Evolutionary conservation across 2,113 vertebrate genomes (phyloP).

Genomic region (Collichthys lucidus): DNA sequence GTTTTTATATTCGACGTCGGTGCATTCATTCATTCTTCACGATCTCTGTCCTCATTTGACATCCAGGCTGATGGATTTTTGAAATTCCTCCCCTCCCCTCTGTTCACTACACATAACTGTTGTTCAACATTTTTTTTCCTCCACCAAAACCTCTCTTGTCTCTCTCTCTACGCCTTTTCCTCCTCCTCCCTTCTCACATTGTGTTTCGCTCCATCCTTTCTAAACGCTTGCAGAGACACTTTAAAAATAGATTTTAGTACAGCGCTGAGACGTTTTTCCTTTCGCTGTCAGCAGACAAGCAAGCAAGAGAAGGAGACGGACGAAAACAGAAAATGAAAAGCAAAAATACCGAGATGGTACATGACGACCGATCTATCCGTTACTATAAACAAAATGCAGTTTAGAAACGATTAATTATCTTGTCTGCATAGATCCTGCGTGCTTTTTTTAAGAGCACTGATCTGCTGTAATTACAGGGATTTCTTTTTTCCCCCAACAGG

Average conservation of each 20-base stretch:
- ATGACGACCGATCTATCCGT: background rate
- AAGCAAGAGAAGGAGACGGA: slow-evolving; percentile 1
- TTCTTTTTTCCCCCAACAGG: slow-evolving; percentile 51
- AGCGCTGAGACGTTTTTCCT: slow-evolving; percentile 21
- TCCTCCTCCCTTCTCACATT: slow-evolving; percentile 44
- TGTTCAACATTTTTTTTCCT: slow-evolving; percentile 32
- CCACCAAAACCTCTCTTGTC: slow-evolving; percentile 26
- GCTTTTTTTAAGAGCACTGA: slow-evolving; percentile 29
- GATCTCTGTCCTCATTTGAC: slow-evolving; percentile 40
- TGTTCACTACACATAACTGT: slow-evolving; percentile 38
- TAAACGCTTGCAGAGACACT: slow-evolving; percentile 36
- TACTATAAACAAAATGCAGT: slow-evolving; percentile 29
- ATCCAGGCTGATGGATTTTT: slow-evolving; percentile 65
- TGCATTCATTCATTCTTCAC: background rate
- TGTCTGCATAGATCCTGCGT: slow-evolving; percentile 43
- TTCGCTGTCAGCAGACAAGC: slow-evolving; percentile 14
- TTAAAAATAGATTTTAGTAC: slow-evolving; percentile 63
- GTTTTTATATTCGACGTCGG: background rate
- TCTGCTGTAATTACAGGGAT: slow-evolving; percentile 67
- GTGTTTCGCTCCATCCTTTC: slow-evolving; percentile 37
- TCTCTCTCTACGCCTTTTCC: slow-evolving; percentile 29
- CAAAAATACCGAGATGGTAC: slow-evolving; percentile 12
- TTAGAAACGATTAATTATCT: slow-evolving; percentile 56
- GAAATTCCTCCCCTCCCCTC: slow-evolving; percentile 64
- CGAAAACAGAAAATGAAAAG: slow-evolving; percentile 18